phyloP scores from a whole-genome alignment of 1,140 invertebrate species.

The Eciton burchellii region DNA sequence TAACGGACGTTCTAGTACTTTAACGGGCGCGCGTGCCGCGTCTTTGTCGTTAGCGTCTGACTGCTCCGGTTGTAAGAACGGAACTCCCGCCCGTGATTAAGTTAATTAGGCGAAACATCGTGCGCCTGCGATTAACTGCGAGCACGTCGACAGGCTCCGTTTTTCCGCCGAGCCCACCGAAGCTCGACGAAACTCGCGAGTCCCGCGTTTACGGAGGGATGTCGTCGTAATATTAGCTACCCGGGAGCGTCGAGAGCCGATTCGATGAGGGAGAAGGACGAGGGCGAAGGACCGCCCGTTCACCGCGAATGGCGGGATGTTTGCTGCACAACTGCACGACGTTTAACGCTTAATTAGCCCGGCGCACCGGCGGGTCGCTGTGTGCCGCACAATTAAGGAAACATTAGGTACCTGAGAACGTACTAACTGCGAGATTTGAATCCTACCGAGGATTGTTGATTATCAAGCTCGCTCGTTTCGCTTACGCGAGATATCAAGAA shows the following conservation, averaged over 20 bases:
- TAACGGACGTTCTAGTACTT: conserved; percentile 43
- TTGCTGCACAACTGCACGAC: conserved; percentile 33
- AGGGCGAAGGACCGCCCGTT: too few relatives aligned
- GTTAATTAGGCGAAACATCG: conserved; percentile 69
- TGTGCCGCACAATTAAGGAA: conserved; percentile 52
- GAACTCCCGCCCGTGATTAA: conserved; percentile 58
- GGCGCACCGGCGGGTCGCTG: conserved; percentile 27
- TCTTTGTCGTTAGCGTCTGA: conserved; percentile 5
- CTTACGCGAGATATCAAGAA: conserved; percentile 31
- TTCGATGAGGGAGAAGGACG: conserved; percentile 32
- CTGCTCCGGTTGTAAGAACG: conserved; percentile 56
- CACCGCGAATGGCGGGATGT: conserved; percentile 21
- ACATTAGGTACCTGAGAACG: conserved; percentile 50
- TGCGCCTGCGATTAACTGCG: conserved; percentile 65
- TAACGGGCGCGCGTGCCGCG: not conserved
- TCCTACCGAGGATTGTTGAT: conserved; percentile 50
- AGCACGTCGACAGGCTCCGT: conserved; percentile 63
- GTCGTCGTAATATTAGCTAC: conserved; percentile 41
- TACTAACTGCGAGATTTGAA: conserved; percentile 43
- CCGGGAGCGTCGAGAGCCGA: conserved; percentile 32
- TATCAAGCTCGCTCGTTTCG: conserved; percentile 41
- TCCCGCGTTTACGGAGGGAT: conserved; percentile 43
- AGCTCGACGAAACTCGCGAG: conserved; percentile 16
- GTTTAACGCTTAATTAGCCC: conserved; percentile 57
- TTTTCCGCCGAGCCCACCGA: conserved; percentile 52